phyloP scores from a whole-genome alignment of 2,113 vertebrate genomes.

The Tonatia bakeri region DNA sequence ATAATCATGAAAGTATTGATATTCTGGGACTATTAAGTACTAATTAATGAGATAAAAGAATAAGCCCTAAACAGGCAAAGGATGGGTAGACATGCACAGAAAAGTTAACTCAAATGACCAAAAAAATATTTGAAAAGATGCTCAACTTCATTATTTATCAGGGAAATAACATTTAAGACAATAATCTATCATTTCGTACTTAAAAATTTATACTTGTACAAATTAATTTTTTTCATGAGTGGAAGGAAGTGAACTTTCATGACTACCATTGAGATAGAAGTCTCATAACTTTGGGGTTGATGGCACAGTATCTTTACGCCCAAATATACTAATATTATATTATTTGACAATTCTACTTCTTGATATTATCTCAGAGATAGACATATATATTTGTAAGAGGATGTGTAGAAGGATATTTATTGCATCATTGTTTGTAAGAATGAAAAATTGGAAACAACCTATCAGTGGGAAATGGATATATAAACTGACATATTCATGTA shows the following conservation, averaged over 20 bases:
- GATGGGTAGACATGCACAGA: not conserved
- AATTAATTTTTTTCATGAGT: not conserved
- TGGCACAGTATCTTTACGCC: not conserved
- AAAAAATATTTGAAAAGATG: not conserved
- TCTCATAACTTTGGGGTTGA: not conserved
- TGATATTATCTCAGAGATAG: not conserved
- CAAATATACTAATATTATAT: not conserved
- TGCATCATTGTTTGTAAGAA: not conserved
- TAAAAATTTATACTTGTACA: not conserved
- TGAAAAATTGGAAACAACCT: not conserved
- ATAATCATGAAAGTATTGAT: not conserved
- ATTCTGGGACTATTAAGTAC: not conserved
- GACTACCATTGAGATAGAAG: not conserved
- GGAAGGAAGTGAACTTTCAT: not conserved
- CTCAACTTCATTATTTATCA: not conserved
- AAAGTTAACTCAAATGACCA: not conserved
- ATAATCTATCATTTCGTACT: not conserved
- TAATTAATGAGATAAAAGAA: not conserved
- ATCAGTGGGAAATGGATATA: not conserved
- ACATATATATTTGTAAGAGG: not conserved
- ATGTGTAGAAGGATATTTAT: not conserved
- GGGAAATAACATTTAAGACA: not conserved
- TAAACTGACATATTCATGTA: not conserved
- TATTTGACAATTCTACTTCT: not conserved
- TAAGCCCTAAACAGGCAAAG: not conserved